A percentile compares a stretch with the other conserved stretches of the same genome.
Evolutionary conservation across 2,113 vertebrate species (phyloP).

Genomic region (Nerophis ophidion): DNA sequence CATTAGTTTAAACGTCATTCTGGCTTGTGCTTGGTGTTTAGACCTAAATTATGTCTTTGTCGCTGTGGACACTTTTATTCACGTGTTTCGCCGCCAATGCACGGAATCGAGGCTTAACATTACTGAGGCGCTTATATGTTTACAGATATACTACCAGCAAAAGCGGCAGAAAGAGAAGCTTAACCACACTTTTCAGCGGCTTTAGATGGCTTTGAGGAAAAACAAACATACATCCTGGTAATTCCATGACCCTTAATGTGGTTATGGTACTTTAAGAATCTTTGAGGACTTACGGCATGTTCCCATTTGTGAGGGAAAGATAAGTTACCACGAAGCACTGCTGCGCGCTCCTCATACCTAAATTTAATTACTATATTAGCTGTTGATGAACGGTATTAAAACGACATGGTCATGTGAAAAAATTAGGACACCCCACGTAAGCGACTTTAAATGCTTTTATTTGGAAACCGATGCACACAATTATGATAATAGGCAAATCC

Average conservation of each 20-base stretch:
- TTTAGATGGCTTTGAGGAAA: constrained; percentile 21
- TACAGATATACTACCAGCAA: constrained; percentile 19
- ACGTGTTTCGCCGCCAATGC: not conserved
- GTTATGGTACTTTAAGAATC: constrained; percentile 11
- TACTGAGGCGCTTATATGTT: constrained; percentile 40
- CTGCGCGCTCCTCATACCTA: too few relatives aligned
- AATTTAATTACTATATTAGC: too few relatives aligned
- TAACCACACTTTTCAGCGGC: constrained; percentile 36
- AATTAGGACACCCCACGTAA: too few relatives aligned
- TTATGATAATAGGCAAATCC: too few relatives aligned
- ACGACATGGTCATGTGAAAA: too few relatives aligned
- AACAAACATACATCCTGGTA: constrained; percentile 32
- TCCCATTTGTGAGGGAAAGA: not conserved
- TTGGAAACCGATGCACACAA: too few relatives aligned
- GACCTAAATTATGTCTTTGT: constrained; percentile 1
- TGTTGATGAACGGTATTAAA: too few relatives aligned
- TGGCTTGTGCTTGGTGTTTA: not conserved
- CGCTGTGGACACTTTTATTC: constrained; percentile 3
- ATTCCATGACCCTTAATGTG: constrained; percentile 17
- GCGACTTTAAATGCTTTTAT: too few relatives aligned
- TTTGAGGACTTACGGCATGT: constrained; percentile 3
- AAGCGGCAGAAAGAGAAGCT: not conserved
- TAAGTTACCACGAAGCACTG: too few relatives aligned
- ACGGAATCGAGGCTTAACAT: constrained; percentile 31
- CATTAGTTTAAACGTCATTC: constrained; percentile 20